Conservation (phyloP, 1,140 invertebrate species). For the Steinernema khuongi region DNA sequence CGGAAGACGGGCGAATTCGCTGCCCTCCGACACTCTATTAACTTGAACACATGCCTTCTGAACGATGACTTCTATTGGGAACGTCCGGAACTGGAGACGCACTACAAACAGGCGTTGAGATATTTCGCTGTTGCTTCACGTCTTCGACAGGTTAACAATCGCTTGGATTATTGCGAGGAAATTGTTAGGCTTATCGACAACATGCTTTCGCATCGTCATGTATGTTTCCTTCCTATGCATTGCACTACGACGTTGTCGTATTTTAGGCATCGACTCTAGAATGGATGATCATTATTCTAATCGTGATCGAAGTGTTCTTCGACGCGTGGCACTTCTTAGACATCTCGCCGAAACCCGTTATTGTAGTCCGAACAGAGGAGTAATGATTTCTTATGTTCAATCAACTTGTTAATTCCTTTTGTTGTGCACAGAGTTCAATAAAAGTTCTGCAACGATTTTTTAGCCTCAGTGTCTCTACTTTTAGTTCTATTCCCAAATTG, state of each 20-base stretch:
- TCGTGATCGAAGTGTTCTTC: conserved; percentile 50
- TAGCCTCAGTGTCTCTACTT: too few relatives aligned
- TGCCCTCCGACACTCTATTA: conserved; percentile 46
- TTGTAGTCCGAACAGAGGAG: conserved; percentile 17
- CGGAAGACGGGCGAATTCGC: conserved; percentile 48
- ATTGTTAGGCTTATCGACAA: conserved; percentile 38
- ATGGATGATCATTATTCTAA: conserved; percentile 52
- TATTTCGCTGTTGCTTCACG: conserved; percentile 34
- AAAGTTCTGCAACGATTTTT: too few relatives aligned
- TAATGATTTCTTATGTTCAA: neutral
- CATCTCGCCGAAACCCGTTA: conserved; percentile 24
- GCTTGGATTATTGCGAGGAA: conserved; percentile 40
- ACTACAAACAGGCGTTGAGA: conserved; percentile 29
- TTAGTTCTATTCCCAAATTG: too few relatives aligned
- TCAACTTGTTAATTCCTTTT: too few relatives aligned
- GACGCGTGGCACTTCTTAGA: conserved; percentile 43
- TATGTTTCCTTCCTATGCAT: conserved; percentile 21
- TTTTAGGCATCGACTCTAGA: conserved; percentile 42
- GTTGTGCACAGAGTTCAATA: too few relatives aligned
- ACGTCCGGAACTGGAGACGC: conserved; percentile 39
- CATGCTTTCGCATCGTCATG: conserved; percentile 33
- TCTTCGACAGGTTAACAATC: conserved; percentile 28
- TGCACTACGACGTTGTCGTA: neutral
- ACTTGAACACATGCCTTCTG: conserved; percentile 41
- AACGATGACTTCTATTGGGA: conserved; percentile 53